Base-by-base conservation (phyloP, 2,797 vertebrate genomes). In the Tokudaia muenninki region DNA sequence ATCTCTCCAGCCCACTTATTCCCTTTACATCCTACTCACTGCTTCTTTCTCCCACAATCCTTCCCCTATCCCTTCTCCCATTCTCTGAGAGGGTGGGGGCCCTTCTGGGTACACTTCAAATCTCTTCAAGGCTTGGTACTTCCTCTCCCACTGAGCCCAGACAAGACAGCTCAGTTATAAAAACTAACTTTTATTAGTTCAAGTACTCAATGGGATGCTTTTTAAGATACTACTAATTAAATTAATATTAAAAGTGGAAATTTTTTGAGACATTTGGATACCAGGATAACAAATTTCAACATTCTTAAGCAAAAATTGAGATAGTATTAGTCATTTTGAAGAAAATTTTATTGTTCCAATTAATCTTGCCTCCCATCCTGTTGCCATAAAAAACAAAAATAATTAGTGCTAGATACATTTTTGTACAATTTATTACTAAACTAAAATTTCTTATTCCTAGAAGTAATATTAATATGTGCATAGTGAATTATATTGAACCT, bases 221-320 rank as follows among this genome's bases (percentile, higher is more conserved):
- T 82, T 87, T 87, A 91, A 82, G 50, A 55, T 79, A 81, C 47
- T 77, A 26, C 10, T 67, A 74, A 87, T 75, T 16, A 75, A 91
- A 70, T 87, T 65, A 57, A 88, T 75, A 87, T 91, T 26, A 91
- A 94, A 91, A 83, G 26, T 88, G 41, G 34, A 91, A 83, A 52
- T 8, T 87, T 91, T 91, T 82, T 70, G 41, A 91, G 77, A 67
- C 29, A 78, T 88, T 70, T 96, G 13, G 19, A n/a, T 82, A 50
- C 11, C 37, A 37, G 44, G 5, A 16, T 31, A 77, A 90, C 92
- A 90, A 17, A 31, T 34, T 50, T 81, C 19, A 93, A 11, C 8
- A 57, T 57, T 81, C 74, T 91, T 96, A 59, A 57, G 13, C 47
- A 91, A 93, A 93, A 81, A 65, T 75, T 81, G 57, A 75, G 75